Evolutionary conservation across 2,888 invertebrate species (phyloP).

Genomic region (Diplazon laetatorius): DNA sequence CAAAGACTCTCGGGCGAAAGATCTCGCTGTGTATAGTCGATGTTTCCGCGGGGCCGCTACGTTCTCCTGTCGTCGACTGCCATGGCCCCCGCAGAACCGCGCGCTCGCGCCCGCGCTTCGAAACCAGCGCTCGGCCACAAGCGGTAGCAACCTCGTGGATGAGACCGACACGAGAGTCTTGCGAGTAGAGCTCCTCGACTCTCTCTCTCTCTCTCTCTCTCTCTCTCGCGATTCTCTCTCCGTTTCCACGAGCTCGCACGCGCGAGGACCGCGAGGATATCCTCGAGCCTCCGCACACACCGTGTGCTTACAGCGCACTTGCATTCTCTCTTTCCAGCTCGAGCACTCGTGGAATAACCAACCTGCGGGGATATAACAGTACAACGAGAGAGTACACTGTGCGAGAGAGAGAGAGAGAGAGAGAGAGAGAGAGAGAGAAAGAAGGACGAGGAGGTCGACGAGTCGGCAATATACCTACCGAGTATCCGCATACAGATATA

Average conservation of each 20-base stretch:
- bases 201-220: conserved; percentile 40
- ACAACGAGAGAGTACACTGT: conserved; percentile 59
- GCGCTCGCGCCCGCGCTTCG: conserved; percentile 12
- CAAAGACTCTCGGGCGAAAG: conserved; percentile 50
- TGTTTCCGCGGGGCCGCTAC: conserved; percentile 32
- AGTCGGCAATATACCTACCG: conserved; percentile 45
- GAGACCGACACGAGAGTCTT: neutral
- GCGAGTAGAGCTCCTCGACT: too few relatives aligned
- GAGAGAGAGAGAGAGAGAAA: conserved; percentile 11
- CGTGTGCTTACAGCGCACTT: conserved; percentile 38
- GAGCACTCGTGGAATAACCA: conserved; percentile 38
- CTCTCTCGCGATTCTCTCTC: conserved; percentile 44
- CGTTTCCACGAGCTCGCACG: conserved; percentile 44
- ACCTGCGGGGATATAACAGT: conserved; percentile 70
- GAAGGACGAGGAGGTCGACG: conserved; percentile 12
- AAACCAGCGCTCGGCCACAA: neutral
- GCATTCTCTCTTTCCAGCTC: conserved; percentile 52
- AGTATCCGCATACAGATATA: neutral
- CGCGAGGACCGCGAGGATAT: conserved; percentile 43
- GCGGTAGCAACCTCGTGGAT: neutral
- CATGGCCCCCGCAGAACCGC: neutral
- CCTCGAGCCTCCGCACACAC: conserved; percentile 45
- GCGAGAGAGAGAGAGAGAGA: conserved; percentile 20
- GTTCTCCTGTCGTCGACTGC: conserved; percentile 55
- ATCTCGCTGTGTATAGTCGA: conserved; percentile 21